These are phyloP conservation scores for Epinephelus fuscoguttatus DNA, from an alignment of 2,113 vertebrate genomes.

Conservation along the genomic window DNA sequence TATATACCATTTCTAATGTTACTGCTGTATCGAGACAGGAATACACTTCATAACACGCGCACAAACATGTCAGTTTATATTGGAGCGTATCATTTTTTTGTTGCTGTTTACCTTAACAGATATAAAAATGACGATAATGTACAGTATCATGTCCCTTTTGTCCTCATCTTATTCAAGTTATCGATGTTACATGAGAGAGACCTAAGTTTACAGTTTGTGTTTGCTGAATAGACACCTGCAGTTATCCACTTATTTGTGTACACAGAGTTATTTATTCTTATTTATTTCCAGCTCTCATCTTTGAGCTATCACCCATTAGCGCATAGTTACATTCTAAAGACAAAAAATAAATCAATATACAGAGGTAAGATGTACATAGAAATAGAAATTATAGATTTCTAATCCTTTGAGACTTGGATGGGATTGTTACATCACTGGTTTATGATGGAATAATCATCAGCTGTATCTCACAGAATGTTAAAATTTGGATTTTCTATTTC, in stretches of 20 bases:
- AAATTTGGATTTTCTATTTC: slow-evolving; percentile 43
- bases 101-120: slow-evolving; percentile 34
- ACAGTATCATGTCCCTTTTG: slow-evolving; percentile 38
- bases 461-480: slow-evolving; percentile 30
- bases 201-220: slow-evolving; percentile 35
- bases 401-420: slow-evolving; percentile 14
- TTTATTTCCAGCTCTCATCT: slow-evolving; percentile 34
- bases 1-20: slow-evolving; percentile 12
- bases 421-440: slow-evolving; percentile 29
- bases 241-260: slow-evolving; percentile 34
- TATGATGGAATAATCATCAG: slow-evolving; percentile 29
- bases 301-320: slow-evolving; percentile 23
- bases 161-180: slow-evolving; percentile 29
- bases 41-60: slow-evolving; percentile 47
- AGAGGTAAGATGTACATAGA: slow-evolving; percentile 35
- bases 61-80: slow-evolving; percentile 43
- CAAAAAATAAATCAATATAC: slow-evolving; percentile 22
- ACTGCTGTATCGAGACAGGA: slow-evolving; percentile 66
- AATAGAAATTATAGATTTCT: slow-evolving; percentile 23
- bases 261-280: slow-evolving; percentile 16
- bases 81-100: slow-evolving; percentile 23
- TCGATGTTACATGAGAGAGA: slow-evolving; percentile 36
- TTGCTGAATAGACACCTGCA: slow-evolving; percentile 15
- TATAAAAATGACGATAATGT: slow-evolving; percentile 47
- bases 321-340: not conserved